Conservation (phyloP, 2,113 vertebrate species). For the Trichomycterus rosablanca region DNA sequence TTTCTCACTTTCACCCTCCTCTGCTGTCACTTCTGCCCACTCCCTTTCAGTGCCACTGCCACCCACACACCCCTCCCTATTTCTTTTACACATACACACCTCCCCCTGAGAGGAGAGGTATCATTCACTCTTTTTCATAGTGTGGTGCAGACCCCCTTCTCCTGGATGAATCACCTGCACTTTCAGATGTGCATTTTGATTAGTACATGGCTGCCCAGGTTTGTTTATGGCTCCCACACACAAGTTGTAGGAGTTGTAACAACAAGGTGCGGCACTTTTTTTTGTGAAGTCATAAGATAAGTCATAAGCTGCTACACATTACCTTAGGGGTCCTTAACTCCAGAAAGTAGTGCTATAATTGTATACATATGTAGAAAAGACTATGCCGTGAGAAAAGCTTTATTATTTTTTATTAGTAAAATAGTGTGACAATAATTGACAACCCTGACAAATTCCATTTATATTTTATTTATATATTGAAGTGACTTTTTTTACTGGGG, state of each 20-base stretch:
- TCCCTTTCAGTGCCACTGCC: constrained; percentile 39
- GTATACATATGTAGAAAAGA: too few relatives aligned
- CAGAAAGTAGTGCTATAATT: too few relatives aligned
- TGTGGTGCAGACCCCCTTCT: constrained; percentile 16
- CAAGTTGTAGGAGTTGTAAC: background rate
- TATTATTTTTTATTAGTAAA: too few relatives aligned
- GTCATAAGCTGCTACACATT: too few relatives aligned
- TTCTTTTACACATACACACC: constrained; percentile 13
- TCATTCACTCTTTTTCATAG: constrained; percentile 28
- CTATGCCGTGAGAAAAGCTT: too few relatives aligned
- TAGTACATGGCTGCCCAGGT: background rate
- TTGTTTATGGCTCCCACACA: background rate
- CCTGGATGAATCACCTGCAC: constrained; percentile 41
- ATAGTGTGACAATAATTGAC: too few relatives aligned
- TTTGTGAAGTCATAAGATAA: too few relatives aligned
- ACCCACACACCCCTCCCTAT: constrained; percentile 36
- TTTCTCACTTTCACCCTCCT: constrained; percentile 37
- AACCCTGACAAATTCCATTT: too few relatives aligned
- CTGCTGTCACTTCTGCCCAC: constrained; percentile 47
- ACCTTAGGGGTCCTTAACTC: too few relatives aligned
- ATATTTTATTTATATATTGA: too few relatives aligned
- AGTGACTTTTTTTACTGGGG: too few relatives aligned
- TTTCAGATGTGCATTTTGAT: constrained; percentile 13
- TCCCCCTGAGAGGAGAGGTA: constrained; percentile 10
- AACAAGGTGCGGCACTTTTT: too few relatives aligned